phyloP scores from a whole-genome alignment of 2,797 vertebrate genomes.

The Heteromormyrus szaboi region DNA sequence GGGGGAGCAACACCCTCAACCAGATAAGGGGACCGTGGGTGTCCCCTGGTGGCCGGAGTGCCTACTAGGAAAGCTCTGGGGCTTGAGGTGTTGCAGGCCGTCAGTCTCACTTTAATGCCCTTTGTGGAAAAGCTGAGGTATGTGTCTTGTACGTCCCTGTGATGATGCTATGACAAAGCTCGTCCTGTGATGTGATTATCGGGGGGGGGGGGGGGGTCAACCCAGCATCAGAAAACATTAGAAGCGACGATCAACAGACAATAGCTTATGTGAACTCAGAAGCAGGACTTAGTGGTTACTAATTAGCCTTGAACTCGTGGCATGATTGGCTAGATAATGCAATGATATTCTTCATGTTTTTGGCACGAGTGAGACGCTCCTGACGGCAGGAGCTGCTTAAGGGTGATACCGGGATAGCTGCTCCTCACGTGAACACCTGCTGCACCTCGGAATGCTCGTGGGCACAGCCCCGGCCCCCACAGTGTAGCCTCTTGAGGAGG shows the following conservation, averaged over 20 bases:
- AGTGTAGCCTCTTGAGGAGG: constrained; percentile 77
- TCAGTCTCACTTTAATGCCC: constrained; percentile 16
- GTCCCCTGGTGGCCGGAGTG: background rate
- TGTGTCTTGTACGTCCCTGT: background rate
- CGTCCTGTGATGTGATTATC: background rate
- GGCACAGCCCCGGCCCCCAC: constrained; percentile 69
- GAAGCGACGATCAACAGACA: background rate
- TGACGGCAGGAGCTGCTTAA: background rate
- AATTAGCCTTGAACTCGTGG: background rate
- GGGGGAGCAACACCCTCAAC: background rate
- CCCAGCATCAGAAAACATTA: background rate
- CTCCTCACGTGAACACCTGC: constrained; percentile 73
- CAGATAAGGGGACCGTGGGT: background rate
- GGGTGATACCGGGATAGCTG: background rate
- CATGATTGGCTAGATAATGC: background rate
- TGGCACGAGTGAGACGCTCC: background rate
- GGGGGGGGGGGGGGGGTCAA: background rate
- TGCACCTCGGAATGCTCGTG: constrained; percentile 73
- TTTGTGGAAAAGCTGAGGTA: constrained; percentile 20
- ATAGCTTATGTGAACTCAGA: constrained; percentile 8
- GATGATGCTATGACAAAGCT: background rate
- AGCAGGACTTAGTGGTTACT: constrained; percentile 19
- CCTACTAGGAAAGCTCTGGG: background rate
- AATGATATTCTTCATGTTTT: background rate
- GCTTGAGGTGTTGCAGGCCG: background rate